Evolutionary conservation across 1,140 invertebrate species (phyloP).

Genomic region (Ceratosolen fusciceps): DNA sequence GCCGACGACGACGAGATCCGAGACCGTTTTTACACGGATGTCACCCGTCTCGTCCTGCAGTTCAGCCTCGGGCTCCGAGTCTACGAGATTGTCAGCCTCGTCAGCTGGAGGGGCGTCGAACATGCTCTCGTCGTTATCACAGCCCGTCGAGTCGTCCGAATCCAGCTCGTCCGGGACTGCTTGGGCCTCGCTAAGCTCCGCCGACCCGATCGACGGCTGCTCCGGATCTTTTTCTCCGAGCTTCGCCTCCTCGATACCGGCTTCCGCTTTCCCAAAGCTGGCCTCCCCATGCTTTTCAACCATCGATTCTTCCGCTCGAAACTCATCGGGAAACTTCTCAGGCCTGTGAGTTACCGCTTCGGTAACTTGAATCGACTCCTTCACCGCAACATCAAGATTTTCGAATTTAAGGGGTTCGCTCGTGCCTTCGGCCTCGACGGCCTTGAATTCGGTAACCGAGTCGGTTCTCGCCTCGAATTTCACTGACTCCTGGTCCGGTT

Average conservation of each 20-base stretch:
- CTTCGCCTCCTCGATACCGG: not conserved
- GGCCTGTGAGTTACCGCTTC: not conserved
- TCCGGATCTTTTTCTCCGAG: not conserved
- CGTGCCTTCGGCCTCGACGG: not conserved
- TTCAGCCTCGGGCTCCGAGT: slow-evolving; percentile 50
- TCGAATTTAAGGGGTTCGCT: not conserved
- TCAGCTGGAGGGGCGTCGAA: slow-evolving; percentile 56
- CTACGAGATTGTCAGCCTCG: slow-evolving; percentile 60
- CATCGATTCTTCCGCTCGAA: not conserved
- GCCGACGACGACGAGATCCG: slow-evolving; percentile 57
- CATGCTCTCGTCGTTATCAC: slow-evolving; percentile 58
- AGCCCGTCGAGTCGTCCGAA: slow-evolving; percentile 63
- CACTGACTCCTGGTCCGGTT: too few relatives aligned
- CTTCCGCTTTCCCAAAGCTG: not conserved
- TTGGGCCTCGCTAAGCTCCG: not conserved
- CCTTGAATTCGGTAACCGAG: not conserved
- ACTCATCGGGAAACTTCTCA: not conserved
- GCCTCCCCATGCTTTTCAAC: not conserved
- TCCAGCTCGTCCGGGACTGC: slow-evolving; percentile 23
- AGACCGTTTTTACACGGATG: slow-evolving; percentile 60
- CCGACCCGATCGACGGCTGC: not conserved
- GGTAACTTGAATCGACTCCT: not conserved
- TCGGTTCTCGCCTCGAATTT: too few relatives aligned
- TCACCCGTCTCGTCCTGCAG: slow-evolving; percentile 5
- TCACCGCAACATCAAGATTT: too few relatives aligned